These are phyloP conservation scores for Thalassophryne amazonica DNA, from an alignment of 2,797 vertebrate genomes.

Conservation along the genomic window DNA sequence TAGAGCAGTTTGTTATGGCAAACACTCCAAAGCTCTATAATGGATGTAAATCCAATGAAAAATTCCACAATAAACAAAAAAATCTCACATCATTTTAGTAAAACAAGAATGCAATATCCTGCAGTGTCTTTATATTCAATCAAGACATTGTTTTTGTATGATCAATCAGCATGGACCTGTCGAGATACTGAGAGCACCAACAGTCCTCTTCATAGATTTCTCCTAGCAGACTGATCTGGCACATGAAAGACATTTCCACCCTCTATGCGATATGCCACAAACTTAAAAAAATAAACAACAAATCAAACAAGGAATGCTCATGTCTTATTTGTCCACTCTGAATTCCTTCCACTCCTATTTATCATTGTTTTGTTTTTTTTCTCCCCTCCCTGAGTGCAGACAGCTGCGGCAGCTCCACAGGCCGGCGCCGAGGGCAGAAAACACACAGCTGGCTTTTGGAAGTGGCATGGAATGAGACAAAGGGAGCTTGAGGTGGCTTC, in stretches of 20 bases:
- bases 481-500: constrained; percentile 45
- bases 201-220: constrained; percentile 3
- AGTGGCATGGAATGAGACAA: constrained; percentile 64
- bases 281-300: constrained; percentile 12
- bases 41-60: constrained; percentile 57
- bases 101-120: constrained; percentile 55
- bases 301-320: not conserved
- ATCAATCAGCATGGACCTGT: constrained; percentile 37
- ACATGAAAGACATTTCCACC: constrained; percentile 14
- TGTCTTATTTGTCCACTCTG: constrained; percentile 18
- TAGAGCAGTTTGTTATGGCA: constrained; percentile 66
- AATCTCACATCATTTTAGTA: constrained; percentile 39
- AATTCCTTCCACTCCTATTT: constrained; percentile 14
- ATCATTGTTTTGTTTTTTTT: constrained; percentile 9
- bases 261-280: constrained; percentile 22
- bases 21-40: constrained; percentile 52
- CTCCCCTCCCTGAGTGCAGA: constrained; percentile 27
- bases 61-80: constrained; percentile 24
- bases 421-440: constrained; percentile 55
- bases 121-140: constrained; percentile 47
- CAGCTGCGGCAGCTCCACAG: constrained; percentile 52
- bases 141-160: constrained; percentile 33
- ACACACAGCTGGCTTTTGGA: constrained; percentile 62
- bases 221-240: constrained; percentile 15
- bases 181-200: constrained; percentile 16